A percentile compares a stretch with the other conserved stretches of the same genome.
phyloP scores from a whole-genome alignment of 2,113 vertebrate species.

The Ictidomys tridecemlineatus region DNA sequence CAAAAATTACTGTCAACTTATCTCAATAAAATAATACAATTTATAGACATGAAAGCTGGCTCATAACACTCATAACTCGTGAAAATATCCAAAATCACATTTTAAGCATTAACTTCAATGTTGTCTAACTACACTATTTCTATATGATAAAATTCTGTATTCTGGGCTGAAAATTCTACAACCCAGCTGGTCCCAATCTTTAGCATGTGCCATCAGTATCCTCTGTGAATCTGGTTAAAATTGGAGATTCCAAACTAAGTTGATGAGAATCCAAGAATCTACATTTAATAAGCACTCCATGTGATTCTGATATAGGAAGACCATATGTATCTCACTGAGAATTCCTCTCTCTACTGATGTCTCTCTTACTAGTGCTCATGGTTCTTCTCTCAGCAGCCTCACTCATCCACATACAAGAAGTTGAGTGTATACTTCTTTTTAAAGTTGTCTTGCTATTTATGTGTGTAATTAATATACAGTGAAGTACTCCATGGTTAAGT shows the following conservation, averaged over 20 bases:
- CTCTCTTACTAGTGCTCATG: background rate
- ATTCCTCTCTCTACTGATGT: background rate
- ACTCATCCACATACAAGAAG: background rate
- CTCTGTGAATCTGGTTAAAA: constrained; percentile 40
- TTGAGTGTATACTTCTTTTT: constrained; percentile 12
- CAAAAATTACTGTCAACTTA: constrained; percentile 60
- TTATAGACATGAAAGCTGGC: constrained; percentile 62
- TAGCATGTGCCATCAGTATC: constrained; percentile 26
- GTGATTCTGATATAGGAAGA: constrained; percentile 46
- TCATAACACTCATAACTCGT: constrained; percentile 48
- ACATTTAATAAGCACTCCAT: background rate
- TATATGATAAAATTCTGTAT: constrained; percentile 57
- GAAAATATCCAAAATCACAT: constrained; percentile 67
- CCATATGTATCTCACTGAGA: background rate
- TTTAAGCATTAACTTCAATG: constrained; percentile 57
- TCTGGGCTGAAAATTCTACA: constrained; percentile 58
- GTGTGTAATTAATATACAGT: background rate
- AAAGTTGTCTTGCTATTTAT: background rate
- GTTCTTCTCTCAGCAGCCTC: background rate
- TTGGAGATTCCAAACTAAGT: constrained; percentile 12
- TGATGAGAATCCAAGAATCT: constrained; percentile 9
- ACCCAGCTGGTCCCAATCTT: constrained; percentile 41
- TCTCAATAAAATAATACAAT: constrained; percentile 67
- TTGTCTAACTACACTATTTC: constrained; percentile 59
- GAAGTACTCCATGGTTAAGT: background rate